These are phyloP conservation scores for Lepidocyrtinus sp. DNA, from an alignment of 2,888 invertebrate genomes.

Conservation along the genomic window DNA sequence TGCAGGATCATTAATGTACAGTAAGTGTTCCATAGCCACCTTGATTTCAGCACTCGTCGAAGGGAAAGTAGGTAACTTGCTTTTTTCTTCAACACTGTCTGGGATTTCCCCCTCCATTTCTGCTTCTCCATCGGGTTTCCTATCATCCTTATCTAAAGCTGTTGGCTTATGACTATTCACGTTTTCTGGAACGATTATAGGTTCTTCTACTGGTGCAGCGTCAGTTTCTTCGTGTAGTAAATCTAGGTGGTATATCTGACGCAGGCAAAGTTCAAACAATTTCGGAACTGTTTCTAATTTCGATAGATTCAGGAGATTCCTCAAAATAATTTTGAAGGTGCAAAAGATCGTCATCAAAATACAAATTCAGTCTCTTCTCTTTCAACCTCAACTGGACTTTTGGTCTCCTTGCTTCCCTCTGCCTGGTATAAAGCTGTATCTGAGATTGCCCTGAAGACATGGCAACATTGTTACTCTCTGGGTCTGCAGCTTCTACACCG, in stretches of 20 bases:
- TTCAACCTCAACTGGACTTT: constrained; percentile 57
- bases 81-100: not conserved
- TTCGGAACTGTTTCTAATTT: constrained; percentile 38
- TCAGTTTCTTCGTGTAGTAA: constrained; percentile 22
- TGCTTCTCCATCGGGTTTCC: too few relatives aligned
- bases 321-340: too few relatives aligned
- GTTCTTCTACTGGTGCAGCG: constrained; percentile 47
- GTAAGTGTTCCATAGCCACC: too few relatives aligned
- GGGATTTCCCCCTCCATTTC: too few relatives aligned
- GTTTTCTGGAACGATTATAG: constrained; percentile 50
- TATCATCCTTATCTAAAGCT: too few relatives aligned
- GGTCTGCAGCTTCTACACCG: constrained; percentile 49
- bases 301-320: too few relatives aligned
- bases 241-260: constrained; percentile 42
- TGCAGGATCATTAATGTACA: too few relatives aligned
- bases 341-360: constrained; percentile 62
- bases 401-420: constrained; percentile 41
- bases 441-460: constrained; percentile 30
- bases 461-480: constrained; percentile 43
- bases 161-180: too few relatives aligned
- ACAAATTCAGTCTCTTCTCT: constrained; percentile 57
- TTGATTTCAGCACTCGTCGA: not conserved
- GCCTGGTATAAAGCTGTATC: constrained; percentile 29
- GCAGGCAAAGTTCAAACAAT: constrained; percentile 59
- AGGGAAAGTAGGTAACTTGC: not conserved